Base-by-base conservation (phyloP, 2,113 vertebrate genomes). In the Gymnarchus niloticus region DNA sequence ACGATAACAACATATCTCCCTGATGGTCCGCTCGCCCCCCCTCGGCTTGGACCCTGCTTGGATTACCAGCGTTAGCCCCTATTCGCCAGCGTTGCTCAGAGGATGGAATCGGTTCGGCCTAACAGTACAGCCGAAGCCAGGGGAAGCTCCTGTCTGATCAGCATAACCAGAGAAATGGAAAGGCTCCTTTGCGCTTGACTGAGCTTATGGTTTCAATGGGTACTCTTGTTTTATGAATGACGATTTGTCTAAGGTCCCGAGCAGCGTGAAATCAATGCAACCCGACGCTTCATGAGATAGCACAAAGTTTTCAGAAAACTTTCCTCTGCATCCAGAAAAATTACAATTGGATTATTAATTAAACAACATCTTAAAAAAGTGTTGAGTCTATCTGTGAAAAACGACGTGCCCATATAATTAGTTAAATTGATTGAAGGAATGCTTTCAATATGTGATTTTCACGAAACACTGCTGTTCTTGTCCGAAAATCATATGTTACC, bases 1-100 rank as follows among this genome's bases (percentile, higher is more conserved):
- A 88, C 65, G 51, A 56, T 25, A 78, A 57, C 87, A 81, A 44
- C 88, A 87, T 86, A 87, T 44, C 33, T n/a, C 8, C 37, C 33
- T 28, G 23, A 37, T 21, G 14, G 49, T 28, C 10, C 23, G 57
- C 25, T 5, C 2, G 3, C 0, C 33, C 41, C 51, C 48, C 2
- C 25, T 33, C 14, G 48, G 14, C 12, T 19, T 51, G 17, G 5
- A 33, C 80, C 2, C 51, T 1, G 51, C 2, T 4, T 3, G 49
- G 80, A 56, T 33, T 54, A 19, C 5, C 44, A 19, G 44, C 19
- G 73, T 48, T 48, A 77, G 41, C 76, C 76, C 41, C 8, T 12
- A 48, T 48, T 48, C 19, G 19, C 69, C 14, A 5, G 69, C 37
- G 37, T 33, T 28, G 1, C 69, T 46, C 76, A 19, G 76, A 54